Conservation (phyloP, 1,140 invertebrate genomes). For the Lucilia cuprina region DNA sequence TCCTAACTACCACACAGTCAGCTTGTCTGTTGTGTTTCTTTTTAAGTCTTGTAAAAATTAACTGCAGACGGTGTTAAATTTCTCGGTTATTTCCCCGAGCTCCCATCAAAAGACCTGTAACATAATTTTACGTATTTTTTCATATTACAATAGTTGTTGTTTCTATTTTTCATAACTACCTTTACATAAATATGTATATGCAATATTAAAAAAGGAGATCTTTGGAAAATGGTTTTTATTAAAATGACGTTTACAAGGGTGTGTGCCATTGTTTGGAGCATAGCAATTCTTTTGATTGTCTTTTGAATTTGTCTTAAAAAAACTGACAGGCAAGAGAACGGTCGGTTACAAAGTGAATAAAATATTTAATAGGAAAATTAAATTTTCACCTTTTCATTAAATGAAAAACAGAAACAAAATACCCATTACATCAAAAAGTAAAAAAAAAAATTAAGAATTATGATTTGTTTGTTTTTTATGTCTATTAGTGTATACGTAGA, state of each 20-base stretch:
- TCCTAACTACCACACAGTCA: not conserved
- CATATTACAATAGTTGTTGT: not conserved
- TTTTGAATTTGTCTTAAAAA: not conserved
- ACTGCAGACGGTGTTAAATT: conserved; percentile 34
- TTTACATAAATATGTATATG: not conserved
- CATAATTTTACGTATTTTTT: not conserved
- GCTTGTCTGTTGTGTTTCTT: not conserved
- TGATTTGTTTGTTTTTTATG: not conserved
- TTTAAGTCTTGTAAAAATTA: conserved; percentile 6
- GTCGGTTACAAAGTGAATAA: not conserved
- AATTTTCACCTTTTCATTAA: conserved; percentile 28
- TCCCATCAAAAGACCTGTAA: conserved; percentile 17
- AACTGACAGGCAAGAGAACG: not conserved
- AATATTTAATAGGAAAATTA: conserved; percentile 21
- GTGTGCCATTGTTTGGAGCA: conserved; percentile 6
- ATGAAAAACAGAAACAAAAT: not conserved
- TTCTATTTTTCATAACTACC: not conserved
- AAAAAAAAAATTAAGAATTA: not conserved
- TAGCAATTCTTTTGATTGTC: not conserved
- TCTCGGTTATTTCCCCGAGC: conserved; percentile 9
- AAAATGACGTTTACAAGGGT: not conserved
- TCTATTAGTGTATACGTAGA: not conserved
- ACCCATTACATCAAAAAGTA: not conserved
- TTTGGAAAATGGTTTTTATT: not conserved
- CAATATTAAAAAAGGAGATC: not conserved